Conservation (phyloP, 2,888 invertebrate genomes). For the Congeria kusceri region DNA sequence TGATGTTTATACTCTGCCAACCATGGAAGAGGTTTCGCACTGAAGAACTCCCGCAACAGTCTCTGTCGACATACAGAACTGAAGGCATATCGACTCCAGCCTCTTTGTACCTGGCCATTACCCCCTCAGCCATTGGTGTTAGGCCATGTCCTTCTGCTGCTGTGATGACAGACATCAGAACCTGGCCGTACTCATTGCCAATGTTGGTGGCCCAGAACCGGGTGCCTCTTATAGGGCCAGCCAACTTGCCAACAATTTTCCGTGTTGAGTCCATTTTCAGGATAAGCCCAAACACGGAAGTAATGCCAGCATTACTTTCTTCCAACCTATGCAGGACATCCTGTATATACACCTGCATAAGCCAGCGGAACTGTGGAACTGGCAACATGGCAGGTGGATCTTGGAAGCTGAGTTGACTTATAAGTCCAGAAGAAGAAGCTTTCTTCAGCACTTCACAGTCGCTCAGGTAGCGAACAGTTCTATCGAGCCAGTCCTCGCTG, state of each 20-base stretch:
- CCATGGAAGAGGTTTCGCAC: conserved; percentile 3
- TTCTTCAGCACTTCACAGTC: no score
- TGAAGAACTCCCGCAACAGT: conserved; percentile 59
- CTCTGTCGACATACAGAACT: conserved; percentile 63
- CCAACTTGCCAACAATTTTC: conserved; percentile 58
- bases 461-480: neutral
- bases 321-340: conserved; percentile 60
- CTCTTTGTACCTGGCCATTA: conserved; percentile 49
- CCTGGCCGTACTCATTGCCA: conserved; percentile 70
- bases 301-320: conserved; percentile 63
- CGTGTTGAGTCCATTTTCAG: conserved; percentile 73
- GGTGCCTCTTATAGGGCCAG: conserved; percentile 53
- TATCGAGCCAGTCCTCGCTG: conserved; percentile 49
- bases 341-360: conserved; percentile 49
- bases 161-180: conserved; percentile 67
- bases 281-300: conserved; percentile 61
- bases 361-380: conserved; percentile 58
- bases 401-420: conserved; percentile 6
- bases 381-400: conserved; percentile 36
- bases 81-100: conserved; percentile 52
- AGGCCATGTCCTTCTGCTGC: conserved; percentile 60
- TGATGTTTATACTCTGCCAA: conserved; percentile 38
- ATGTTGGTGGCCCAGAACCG: conserved; percentile 69
- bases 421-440: conserved; percentile 40
- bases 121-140: conserved; percentile 52